These are phyloP conservation scores for Diadophis punctatus DNA, from an alignment of 2,113 vertebrate genomes.

Conservation along the genomic window DNA sequence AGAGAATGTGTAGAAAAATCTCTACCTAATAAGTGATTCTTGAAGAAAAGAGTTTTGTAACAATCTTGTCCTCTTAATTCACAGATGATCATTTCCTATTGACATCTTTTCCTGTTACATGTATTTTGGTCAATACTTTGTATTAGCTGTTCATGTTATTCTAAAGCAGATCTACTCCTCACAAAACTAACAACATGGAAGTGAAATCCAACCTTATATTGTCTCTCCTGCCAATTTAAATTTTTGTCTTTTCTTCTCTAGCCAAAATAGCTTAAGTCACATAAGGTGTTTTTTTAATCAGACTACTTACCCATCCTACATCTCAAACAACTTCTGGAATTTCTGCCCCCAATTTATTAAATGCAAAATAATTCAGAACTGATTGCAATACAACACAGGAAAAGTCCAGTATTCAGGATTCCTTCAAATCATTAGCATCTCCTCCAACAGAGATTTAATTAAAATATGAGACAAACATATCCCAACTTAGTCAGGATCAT, in stretches of 20 bases:
- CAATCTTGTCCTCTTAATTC: background rate
- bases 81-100: background rate
- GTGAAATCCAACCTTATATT: background rate
- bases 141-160: background rate
- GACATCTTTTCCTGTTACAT: background rate
- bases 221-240: background rate
- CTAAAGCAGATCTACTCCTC: background rate
- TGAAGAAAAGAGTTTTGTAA: background rate
- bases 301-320: background rate
- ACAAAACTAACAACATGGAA: background rate
- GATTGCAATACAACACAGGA: background rate
- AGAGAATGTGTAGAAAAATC: background rate
- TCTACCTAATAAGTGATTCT: background rate
- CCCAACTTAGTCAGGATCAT: background rate
- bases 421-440: constrained; percentile 1
- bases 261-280: background rate
- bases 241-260: background rate
- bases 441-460: constrained; percentile 26
- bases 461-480: background rate
- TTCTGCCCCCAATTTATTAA: background rate
- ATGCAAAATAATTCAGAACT: background rate
- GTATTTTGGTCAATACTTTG: background rate
- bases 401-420: background rate
- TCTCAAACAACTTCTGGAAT: background rate
- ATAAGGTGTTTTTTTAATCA: background rate